A percentile compares a stretch with the other conserved stretches of the same genome.
Evolutionary conservation across 2,888 invertebrate species (phyloP).

Genomic region (Glyphotaelius pellucidus): DNA sequence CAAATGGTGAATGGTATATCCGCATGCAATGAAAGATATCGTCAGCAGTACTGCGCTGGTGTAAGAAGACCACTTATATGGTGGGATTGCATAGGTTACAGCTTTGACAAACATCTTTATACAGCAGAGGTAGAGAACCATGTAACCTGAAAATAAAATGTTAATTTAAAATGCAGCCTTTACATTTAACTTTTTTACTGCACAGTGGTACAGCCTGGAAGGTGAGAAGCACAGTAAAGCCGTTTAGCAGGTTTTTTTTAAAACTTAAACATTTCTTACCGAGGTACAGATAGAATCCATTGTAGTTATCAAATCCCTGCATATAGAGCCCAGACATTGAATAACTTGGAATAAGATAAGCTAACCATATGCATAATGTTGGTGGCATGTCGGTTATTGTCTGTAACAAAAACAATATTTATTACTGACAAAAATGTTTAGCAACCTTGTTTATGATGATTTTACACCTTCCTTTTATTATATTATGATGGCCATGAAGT

Average conservation of each 20-base stretch:
- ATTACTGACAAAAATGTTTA: background rate
- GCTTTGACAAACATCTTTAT: conserved; percentile 83
- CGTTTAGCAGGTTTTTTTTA: background rate
- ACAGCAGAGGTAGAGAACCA: conserved; percentile 83
- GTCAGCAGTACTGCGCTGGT: conserved; percentile 80
- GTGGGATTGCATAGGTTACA: conserved; percentile 82
- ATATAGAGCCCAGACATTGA: conserved; percentile 91
- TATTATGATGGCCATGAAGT: no score
- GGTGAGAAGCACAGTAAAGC: background rate
- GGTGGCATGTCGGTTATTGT: conserved; percentile 87
- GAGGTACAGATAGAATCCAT: conserved; percentile 85
- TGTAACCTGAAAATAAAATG: conserved; percentile 78
- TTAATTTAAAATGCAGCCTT: background rate
- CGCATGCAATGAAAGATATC: conserved; percentile 81
- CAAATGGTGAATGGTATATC: conserved; percentile 82
- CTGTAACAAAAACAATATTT: conserved; percentile 74
- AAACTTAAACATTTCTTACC: conserved; percentile 72
- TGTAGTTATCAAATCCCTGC: conserved; percentile 80
- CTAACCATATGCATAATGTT: conserved; percentile 87
- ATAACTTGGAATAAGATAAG: conserved; percentile 91
- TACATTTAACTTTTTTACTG: background rate
- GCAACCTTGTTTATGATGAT: no score
- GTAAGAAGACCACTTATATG: conserved; percentile 81
- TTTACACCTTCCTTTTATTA: no score
- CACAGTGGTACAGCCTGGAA: background rate